Evolutionary conservation across 2,888 invertebrate genomes (phyloP).

Genomic region (Machimus atricapillus): DNA sequence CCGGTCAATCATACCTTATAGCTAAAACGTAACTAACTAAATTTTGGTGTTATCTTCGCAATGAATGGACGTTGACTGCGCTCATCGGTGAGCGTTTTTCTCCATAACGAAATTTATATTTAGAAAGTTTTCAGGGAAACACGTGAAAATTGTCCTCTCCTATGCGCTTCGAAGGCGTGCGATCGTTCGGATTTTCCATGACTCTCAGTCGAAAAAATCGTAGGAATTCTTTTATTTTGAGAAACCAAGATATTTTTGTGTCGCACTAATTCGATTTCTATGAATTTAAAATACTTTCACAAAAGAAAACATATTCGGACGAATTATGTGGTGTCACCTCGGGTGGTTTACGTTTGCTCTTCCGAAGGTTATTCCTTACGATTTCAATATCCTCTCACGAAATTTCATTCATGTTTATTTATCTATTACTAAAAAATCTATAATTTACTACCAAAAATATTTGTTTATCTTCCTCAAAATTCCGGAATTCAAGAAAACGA

Average conservation of each 20-base stretch:
- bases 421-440: not conserved
- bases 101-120: slow-evolving; percentile 13
- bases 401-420: not conserved
- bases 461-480: not conserved
- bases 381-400: not conserved
- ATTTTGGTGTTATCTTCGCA: not conserved
- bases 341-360: not conserved
- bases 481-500: not conserved
- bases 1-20: not conserved
- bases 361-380: not conserved
- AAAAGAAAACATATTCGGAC: not conserved
- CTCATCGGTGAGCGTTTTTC: not conserved
- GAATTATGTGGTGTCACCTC: not conserved
- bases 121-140: slow-evolving; percentile 6
- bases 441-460: not conserved
- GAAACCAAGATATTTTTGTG: slow-evolving; percentile 7
- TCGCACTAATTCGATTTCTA: not conserved
- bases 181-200: not conserved
- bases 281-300: not conserved
- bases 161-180: not conserved
- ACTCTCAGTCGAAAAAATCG: not conserved
- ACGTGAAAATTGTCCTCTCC: not conserved
- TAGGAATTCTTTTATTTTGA: not conserved
- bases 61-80: not conserved
- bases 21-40: not conserved